These are phyloP conservation scores for Uropetala carovei DNA, from an alignment of 2,888 invertebrate species.

Conservation along the genomic window DNA sequence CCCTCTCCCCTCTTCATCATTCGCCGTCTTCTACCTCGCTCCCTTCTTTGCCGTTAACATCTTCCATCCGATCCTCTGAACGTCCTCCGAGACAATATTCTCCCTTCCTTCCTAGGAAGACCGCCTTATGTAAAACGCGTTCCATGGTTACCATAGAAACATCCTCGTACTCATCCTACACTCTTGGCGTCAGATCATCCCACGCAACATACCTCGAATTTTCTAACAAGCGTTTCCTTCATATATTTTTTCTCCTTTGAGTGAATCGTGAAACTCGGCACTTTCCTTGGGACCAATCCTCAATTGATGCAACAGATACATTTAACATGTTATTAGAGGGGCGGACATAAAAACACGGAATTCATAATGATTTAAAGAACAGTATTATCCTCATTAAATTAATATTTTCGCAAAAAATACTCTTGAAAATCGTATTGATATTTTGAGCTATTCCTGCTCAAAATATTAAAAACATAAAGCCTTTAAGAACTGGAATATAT, in stretches of 20 bases:
- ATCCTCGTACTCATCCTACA: neutral
- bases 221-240: neutral
- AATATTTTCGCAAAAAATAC: too few species aligned
- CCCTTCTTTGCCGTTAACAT: neutral
- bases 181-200: neutral
- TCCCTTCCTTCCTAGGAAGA: neutral
- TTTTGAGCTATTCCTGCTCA: too few species aligned
- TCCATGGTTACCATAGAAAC: neutral
- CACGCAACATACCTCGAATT: neutral
- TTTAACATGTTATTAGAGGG: too few species aligned
- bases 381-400: too few species aligned
- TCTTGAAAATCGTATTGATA: too few species aligned
- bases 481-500: too few species aligned
- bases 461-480: too few species aligned
- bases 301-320: too few species aligned
- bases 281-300: too few species aligned
- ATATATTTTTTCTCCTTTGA: neutral
- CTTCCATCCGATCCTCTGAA: neutral
- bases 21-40: neutral
- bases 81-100: neutral
- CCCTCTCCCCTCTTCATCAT: neutral
- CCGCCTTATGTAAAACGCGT: neutral
- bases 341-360: too few species aligned
- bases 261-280: too few species aligned
- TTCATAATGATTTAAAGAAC: too few species aligned